Evolutionary conservation across 2,113 vertebrate genomes (phyloP), one percentile per base, ranked within the genome.

Genomic region (Cinclus mexicanus): DNA sequence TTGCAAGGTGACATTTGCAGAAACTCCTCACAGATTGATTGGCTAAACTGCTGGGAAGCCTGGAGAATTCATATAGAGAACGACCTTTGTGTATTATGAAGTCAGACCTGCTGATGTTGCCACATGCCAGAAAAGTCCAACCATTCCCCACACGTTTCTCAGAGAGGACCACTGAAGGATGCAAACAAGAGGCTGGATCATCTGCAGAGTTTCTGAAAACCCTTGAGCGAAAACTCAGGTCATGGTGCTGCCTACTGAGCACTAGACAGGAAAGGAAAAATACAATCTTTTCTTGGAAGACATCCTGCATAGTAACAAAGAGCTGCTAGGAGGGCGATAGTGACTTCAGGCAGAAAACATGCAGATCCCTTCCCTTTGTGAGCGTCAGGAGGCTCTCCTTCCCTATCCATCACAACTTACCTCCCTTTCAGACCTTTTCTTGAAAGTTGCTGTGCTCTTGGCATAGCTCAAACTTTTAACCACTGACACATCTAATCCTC

Each of bases 1-100:
- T 94, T 92, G 90, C 91, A 97, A 97, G 91, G 93, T 96, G 96
- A 97, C 94, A 93, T 94, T 96, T 96, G 83, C 70, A 83, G 76
- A 91, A 86, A 68, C 90, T 91, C 53, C 82, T 84, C 67, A 63
- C 41, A 86, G 75, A 97, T 37, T 88, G 88, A 95, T 91, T 86
- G 90, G 85, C 57, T 94, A 65, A 93, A 90, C 80, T 93, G 59
- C 84, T 83, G 70, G 79, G 91, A 82, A 96, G 82, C 67, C 0
- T 0, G 89, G 76, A 92, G 84, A 87, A 95, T 83, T 96, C 21
- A 3, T 81, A 72, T 4, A 72, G 94, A 94, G 80, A 69, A 88
- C 2, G 31, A 95, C 91, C 94, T 94, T 94, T 7, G 14, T 70
- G 49, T 63, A 52, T 67, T 72, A 81, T 49, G 16, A 93, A 97